Evolutionary conservation across 2,113 vertebrate genomes (phyloP), one percentile per base, ranked within the genome.

Genomic region (Pithys albifrons): DNA sequence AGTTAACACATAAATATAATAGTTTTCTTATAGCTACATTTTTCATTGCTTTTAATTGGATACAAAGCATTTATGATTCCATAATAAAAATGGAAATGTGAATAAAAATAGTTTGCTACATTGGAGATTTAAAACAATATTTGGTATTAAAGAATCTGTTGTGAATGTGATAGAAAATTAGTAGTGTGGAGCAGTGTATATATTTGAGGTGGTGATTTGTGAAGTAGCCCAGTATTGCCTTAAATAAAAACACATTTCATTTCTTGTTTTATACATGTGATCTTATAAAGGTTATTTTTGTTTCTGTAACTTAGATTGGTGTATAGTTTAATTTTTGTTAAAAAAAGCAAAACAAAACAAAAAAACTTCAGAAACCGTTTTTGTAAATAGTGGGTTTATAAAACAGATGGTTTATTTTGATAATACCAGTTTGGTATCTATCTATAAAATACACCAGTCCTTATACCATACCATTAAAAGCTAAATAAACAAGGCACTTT

Each of bases 191-290:
- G 96, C 98, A 98, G 98, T 98, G 97, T 98, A 98, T 98, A 98
- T 98, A 98, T 98, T 97, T 98, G 97, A 98, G 98, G 97, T 98
- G 98, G 98, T 98, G 98, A 98, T 98, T 98, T 98, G 98, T 98
- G 98, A 98, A 98, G 98, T 98, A 98, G 98, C 98, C 98, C 98
- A 98, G 98, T 98, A 98, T 98, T 98, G 98, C 98, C 98, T 98
- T 98, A 98, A 98, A 98, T 98, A 98, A 98, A 98, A 98, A 96
- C 98, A 98, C 98, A 98, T 98, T 98, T 98, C 98, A 98, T 98
- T 98, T 98, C 97, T 98, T 98, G 96, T 98, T 98, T 98, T 98
- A 98, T 98, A 98, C 97, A 97, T 97, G 98, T 98, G 97, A 98
- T 98, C 97, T 98, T 98, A 98, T 91, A 98, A 97, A 98, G 93